phyloP scores from a whole-genome alignment of 2,797 vertebrate species.

The Poecilia wingei region DNA sequence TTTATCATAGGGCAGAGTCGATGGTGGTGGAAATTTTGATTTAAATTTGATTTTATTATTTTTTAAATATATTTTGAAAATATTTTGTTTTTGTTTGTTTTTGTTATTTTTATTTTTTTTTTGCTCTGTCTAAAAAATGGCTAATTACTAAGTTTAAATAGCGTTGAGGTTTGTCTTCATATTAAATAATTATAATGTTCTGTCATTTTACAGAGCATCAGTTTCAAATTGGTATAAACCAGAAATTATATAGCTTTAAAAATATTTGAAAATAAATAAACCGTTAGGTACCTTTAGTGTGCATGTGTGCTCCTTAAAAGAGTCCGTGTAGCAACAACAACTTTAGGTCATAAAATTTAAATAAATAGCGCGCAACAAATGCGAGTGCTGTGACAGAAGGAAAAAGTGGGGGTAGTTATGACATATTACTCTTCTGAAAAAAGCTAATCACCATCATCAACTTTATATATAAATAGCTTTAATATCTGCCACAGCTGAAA shows the following conservation, averaged over 20 bases:
- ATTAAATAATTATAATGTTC: background rate
- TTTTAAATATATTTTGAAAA: background rate
- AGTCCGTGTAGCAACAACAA: constrained; percentile 8
- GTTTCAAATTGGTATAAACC: background rate
- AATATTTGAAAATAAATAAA: background rate
- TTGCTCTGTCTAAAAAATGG: background rate
- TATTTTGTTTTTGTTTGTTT: background rate
- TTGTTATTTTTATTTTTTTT: background rate
- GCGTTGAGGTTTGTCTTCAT: background rate
- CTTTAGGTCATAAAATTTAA: background rate
- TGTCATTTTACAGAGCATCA: background rate
- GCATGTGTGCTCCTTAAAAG: background rate
- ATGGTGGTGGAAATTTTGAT: background rate
- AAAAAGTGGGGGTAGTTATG: background rate
- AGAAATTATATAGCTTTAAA: background rate
- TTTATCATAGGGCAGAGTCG: background rate
- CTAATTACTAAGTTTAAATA: background rate
- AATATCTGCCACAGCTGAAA: background rate
- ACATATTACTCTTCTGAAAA: background rate
- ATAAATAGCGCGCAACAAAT: background rate
- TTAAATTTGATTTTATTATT: background rate
- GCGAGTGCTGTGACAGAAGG: background rate
- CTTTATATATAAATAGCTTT: too few species aligned
- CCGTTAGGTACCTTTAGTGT: background rate
- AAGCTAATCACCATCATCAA: too few species aligned